Conservation (phyloP, 2,888 invertebrate species). For the Athalia circularis region DNA sequence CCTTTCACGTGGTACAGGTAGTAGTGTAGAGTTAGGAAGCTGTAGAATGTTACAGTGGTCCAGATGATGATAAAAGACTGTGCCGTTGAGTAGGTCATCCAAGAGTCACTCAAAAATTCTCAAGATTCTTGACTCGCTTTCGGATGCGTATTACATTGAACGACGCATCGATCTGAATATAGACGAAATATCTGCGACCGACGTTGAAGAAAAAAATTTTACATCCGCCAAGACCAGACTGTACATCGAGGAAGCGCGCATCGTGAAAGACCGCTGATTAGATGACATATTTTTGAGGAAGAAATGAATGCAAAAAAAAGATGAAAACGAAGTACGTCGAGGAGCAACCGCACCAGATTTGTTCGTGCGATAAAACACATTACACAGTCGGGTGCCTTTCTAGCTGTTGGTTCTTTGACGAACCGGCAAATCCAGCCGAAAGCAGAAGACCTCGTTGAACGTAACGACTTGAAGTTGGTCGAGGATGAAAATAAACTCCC, state of each 20-base stretch:
- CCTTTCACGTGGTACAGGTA: conserved; percentile 1
- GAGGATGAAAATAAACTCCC: too few species aligned
- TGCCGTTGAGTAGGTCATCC: conserved; percentile 13
- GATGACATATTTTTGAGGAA: too few species aligned
- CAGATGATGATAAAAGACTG: conserved; percentile 25
- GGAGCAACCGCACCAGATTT: conserved; percentile 4
- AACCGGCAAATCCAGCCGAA: not conserved
- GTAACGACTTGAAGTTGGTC: not conserved
- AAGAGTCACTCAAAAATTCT: conserved; percentile 22
- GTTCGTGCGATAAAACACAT: conserved; percentile 15
- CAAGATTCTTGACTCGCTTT: conserved; percentile 23
- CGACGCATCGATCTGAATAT: not conserved
- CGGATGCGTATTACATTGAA: not conserved
- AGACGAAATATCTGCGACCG: too few species aligned
- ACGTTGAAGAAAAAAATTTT: too few species aligned
- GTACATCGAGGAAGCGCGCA: too few species aligned
- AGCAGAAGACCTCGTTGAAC: conserved; percentile 10
- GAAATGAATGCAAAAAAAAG: too few species aligned
- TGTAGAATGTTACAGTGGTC: too few species aligned
- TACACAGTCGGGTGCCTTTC: conserved; percentile 1
- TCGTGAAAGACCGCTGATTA: too few species aligned
- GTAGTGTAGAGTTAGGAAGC: too few species aligned
- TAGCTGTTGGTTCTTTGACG: conserved; percentile 1
- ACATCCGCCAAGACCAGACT: too few species aligned
- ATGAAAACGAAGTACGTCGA: too few species aligned